Percentiles rank a stretch among this genome's conserved stretches.
phyloP scores from a whole-genome alignment of 2,113 vertebrate genomes.

The Alethe castanea region DNA sequence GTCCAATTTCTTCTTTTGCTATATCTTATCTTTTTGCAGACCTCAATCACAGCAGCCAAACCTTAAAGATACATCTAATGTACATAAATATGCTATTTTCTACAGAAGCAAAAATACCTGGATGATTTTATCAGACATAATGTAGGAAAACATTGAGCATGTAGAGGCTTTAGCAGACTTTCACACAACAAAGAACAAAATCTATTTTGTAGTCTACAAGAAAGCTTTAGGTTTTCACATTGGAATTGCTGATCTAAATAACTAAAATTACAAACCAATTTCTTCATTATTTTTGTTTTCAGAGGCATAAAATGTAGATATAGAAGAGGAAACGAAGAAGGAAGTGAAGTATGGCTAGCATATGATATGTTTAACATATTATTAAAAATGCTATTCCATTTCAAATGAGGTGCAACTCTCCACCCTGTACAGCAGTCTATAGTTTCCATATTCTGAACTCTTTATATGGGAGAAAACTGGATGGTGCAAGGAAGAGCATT shows the following conservation, averaged over 20 bases:
- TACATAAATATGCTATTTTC: not conserved
- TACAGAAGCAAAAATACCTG: not conserved
- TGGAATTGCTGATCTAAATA: not conserved
- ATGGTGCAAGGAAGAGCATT: not conserved
- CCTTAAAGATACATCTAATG: not conserved
- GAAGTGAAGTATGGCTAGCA: not conserved
- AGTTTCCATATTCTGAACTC: not conserved
- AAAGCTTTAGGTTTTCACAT: not conserved
- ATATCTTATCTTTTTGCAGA: not conserved
- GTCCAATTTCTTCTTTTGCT: not conserved
- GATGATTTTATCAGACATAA: not conserved
- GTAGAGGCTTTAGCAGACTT: not conserved
- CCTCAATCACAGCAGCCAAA: not conserved
- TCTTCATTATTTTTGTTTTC: not conserved
- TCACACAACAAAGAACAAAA: not conserved
- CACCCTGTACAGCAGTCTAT: not conserved
- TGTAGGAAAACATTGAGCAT: not conserved
- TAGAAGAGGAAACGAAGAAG: not conserved
- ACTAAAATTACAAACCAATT: not conserved
- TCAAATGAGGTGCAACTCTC: not conserved
- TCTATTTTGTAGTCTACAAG: not conserved
- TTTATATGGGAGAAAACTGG: not conserved
- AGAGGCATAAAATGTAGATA: not conserved
- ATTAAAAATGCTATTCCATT: not conserved
- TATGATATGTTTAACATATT: not conserved